Percentiles rank a stretch among this genome's conserved stretches.
phyloP scores from a whole-genome alignment of 2,797 vertebrate genomes.

The Enteromius treurensis region DNA sequence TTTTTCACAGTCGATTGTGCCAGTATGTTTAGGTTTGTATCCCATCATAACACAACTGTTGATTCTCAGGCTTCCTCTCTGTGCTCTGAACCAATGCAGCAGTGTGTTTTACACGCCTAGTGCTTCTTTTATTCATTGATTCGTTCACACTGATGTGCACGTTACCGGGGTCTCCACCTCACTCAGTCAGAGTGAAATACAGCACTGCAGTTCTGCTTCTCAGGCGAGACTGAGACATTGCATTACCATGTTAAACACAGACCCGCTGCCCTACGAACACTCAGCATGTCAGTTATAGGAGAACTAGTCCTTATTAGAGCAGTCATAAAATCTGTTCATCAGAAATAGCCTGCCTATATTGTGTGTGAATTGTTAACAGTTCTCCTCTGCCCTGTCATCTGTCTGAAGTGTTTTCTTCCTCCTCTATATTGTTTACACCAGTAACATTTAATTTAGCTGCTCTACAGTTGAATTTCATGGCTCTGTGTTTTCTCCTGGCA shows the following conservation, averaged over 20 bases:
- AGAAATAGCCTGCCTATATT: neutral
- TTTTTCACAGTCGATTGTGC: neutral
- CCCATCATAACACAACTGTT: constrained; percentile 19
- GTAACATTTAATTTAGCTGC: constrained; percentile 69
- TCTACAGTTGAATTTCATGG: constrained; percentile 54
- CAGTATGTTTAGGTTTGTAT: constrained; percentile 9
- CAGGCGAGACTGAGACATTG: constrained; percentile 1
- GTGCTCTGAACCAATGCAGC: constrained; percentile 12
- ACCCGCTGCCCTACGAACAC: neutral
- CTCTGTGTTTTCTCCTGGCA: constrained; percentile 45
- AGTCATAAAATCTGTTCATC: neutral
- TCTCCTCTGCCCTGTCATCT: constrained; percentile 13
- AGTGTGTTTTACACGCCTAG: constrained; percentile 24
- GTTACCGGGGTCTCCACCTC: constrained; percentile 20
- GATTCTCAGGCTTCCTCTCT: constrained; percentile 9
- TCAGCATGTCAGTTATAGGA: neutral
- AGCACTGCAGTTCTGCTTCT: constrained; percentile 2
- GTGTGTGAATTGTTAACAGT: constrained; percentile 7
- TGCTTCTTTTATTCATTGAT: constrained; percentile 30
- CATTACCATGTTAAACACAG: constrained; percentile 1
- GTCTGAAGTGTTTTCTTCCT: constrained; percentile 28
- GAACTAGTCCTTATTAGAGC: neutral
- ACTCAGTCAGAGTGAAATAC: neutral
- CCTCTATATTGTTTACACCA: constrained; percentile 62
- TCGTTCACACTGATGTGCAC: constrained; percentile 12